Conservation (phyloP, 2,888 invertebrate genomes). For the Harpalus rufipes region DNA sequence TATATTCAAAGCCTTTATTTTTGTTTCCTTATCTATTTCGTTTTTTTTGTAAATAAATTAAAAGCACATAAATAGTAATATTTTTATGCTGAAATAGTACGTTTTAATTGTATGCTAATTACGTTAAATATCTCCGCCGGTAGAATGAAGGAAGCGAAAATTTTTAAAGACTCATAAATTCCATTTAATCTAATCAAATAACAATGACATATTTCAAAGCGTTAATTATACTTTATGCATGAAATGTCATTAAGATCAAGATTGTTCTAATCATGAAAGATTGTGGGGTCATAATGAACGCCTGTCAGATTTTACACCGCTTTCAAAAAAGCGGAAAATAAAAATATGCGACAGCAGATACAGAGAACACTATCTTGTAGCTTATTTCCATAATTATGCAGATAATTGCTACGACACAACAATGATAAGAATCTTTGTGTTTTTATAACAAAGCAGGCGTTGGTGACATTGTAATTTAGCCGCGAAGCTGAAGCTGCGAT, state of each 20-base stretch:
- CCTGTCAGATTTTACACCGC: slow-evolving; percentile 15
- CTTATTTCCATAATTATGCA: slow-evolving; percentile 41
- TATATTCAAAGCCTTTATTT: no score
- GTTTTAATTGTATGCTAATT: slow-evolving; percentile 16
- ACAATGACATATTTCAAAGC: slow-evolving; percentile 44
- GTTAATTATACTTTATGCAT: slow-evolving; percentile 35
- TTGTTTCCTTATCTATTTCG: no score
- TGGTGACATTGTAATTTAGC: slow-evolving; percentile 22
- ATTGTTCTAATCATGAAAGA: slow-evolving; percentile 30
- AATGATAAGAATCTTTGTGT: slow-evolving; percentile 41
- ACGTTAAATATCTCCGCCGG: not conserved
- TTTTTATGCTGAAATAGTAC: not conserved
- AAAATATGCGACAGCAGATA: slow-evolving; percentile 16
- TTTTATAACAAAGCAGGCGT: slow-evolving; percentile 18
- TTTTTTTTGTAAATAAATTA: no score
- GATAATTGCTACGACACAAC: slow-evolving; percentile 47
- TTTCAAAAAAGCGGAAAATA: slow-evolving; percentile 1
- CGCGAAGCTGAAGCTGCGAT: slow-evolving; percentile 31
- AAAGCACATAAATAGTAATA: no score
- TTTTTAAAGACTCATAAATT: slow-evolving; percentile 13
- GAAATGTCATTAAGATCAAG: slow-evolving; percentile 13
- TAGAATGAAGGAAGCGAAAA: not conserved
- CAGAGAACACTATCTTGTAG: slow-evolving; percentile 4
- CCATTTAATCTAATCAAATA: slow-evolving; percentile 30
- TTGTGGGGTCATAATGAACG: slow-evolving; percentile 23